Evolutionary conservation across 1,140 invertebrate genomes (phyloP).

Genomic region (Eubasilissa regina): DNA sequence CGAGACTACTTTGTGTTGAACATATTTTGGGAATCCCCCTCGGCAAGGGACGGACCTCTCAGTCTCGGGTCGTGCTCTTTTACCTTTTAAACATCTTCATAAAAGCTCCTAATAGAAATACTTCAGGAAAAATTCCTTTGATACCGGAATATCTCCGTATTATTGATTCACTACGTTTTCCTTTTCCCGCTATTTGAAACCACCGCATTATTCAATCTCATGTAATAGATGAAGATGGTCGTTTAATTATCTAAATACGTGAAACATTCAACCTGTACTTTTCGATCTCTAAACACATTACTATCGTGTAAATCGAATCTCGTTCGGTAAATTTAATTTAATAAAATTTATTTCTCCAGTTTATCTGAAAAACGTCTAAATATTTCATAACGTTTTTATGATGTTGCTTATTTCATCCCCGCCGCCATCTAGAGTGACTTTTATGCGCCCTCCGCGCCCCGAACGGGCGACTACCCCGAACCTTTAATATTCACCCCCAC

Average conservation of each 20-base stretch:
- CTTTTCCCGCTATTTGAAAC: neutral
- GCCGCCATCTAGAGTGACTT: constrained; percentile 25
- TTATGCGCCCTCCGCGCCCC: constrained; percentile 16
- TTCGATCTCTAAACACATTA: too few species aligned
- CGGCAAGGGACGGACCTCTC: constrained; percentile 13
- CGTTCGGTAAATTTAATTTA: too few species aligned
- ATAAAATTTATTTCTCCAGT: neutral
- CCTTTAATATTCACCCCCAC: neutral
- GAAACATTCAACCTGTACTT: too few species aligned
- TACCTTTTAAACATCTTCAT: constrained; percentile 39
- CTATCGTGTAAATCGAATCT: too few species aligned
- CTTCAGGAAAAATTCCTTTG: constrained; percentile 32
- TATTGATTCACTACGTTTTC: constrained; percentile 11
- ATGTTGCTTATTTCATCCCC: constrained; percentile 19
- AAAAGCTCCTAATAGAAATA: constrained; percentile 31
- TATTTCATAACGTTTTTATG: neutral
- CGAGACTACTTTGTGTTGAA: neutral
- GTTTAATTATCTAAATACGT: neutral
- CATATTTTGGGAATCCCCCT: constrained; percentile 20
- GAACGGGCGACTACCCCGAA: neutral
- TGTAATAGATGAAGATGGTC: too few species aligned
- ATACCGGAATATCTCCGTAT: constrained; percentile 21
- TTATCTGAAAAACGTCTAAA: constrained; percentile 3
- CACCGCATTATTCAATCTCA: too few species aligned
- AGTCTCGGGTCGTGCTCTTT: constrained; percentile 27